These are phyloP conservation scores for Megaceryle torquata DNA, from an alignment of 2,113 vertebrate genomes.

Conservation along the genomic window DNA sequence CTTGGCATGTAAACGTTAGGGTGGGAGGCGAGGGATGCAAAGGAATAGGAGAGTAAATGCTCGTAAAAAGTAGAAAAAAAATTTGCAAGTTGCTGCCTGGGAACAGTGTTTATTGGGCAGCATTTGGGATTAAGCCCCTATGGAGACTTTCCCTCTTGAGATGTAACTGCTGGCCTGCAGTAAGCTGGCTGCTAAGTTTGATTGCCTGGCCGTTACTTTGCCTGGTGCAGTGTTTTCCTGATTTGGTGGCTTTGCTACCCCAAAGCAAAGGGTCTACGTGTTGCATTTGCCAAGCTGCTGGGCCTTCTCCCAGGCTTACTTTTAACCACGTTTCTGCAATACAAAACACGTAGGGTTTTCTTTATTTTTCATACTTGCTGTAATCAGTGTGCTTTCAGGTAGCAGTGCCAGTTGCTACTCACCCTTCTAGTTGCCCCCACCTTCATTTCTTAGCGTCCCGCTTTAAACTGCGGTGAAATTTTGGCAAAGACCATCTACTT, in stretches of 20 bases:
- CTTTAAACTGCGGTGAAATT: background rate
- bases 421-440: background rate
- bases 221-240: background rate
- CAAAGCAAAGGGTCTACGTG: background rate
- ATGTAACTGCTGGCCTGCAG: background rate
- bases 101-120: background rate
- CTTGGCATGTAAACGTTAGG: slow-evolving; percentile 35
- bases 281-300: background rate
- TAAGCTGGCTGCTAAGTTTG: background rate
- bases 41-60: background rate
- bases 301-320: background rate
- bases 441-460: background rate
- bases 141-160: background rate
- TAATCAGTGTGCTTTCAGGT: background rate
- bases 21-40: slow-evolving; percentile 26
- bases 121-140: background rate
- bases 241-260: background rate
- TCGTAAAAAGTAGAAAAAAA: background rate
- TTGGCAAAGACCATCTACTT: background rate
- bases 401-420: background rate
- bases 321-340: background rate
- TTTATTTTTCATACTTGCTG: background rate
- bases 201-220: background rate
- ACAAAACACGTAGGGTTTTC: background rate
- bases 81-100: background rate